Evolutionary conservation across 1,140 invertebrate genomes (phyloP).

Genomic region (Lerema accius): DNA sequence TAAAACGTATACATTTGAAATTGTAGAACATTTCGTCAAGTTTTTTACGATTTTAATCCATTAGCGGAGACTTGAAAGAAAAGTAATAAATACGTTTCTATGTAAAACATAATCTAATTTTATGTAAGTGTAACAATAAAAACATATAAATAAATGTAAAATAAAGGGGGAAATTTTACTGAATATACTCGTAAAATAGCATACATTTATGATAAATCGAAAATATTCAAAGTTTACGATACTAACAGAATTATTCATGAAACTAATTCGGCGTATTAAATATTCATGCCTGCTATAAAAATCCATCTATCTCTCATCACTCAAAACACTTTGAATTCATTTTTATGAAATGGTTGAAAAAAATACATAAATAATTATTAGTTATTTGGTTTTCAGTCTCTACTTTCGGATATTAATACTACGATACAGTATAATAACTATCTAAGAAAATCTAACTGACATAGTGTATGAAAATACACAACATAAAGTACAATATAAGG

Average conservation of each 20-base stretch:
- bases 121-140: not conserved
- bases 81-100: not conserved
- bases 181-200: too few relatives aligned
- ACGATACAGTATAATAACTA: too few relatives aligned
- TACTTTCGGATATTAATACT: too few relatives aligned
- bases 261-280: not conserved
- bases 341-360: not conserved
- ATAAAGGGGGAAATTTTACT: too few relatives aligned
- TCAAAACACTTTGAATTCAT: not conserved
- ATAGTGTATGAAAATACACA: too few relatives aligned
- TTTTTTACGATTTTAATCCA: slow-evolving; percentile 15
- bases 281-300: not conserved
- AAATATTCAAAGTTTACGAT: slow-evolving; percentile 1
- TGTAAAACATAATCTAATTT: slow-evolving; percentile 5
- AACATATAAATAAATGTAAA: not conserved
- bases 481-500: too few relatives aligned
- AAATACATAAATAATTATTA: too few relatives aligned
- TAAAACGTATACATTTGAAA: slow-evolving; percentile 74
- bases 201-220: too few relatives aligned
- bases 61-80: slow-evolving; percentile 13
- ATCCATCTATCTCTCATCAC: not conserved
- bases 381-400: too few relatives aligned
- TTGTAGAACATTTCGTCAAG: slow-evolving; percentile 10
- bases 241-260: not conserved
- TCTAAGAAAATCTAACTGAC: too few relatives aligned